These are phyloP conservation scores for Aplysina aerophoba DNA, from an alignment of 37 sponge, comb jelly and placozoan genomes.

Conservation along the genomic window DNA sequence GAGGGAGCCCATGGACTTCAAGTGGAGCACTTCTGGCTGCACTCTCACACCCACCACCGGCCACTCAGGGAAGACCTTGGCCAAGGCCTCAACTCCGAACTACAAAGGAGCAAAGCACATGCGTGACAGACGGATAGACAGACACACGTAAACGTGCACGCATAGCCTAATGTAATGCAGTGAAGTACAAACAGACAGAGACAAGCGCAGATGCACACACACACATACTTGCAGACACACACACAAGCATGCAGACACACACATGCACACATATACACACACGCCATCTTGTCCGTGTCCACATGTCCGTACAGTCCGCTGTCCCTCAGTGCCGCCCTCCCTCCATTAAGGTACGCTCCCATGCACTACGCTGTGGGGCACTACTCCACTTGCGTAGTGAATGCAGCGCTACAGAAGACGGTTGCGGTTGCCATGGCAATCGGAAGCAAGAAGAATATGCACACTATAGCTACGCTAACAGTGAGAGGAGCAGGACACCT, in stretches of 20 bases:
- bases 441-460: too few species aligned
- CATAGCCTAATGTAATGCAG: background rate
- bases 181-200: too few species aligned
- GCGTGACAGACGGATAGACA: background rate
- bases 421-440: constrained; percentile 4
- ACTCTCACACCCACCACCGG: constrained; percentile 57
- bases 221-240: too few species aligned
- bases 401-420: constrained; percentile 34
- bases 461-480: too few species aligned
- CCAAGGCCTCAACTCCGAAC: constrained; percentile 64
- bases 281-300: too few species aligned
- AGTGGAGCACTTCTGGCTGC: constrained; percentile 57
- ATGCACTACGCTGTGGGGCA: constrained; percentile 54
- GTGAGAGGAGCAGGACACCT: too few species aligned
- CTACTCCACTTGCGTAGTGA: background rate
- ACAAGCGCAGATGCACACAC: too few species aligned
- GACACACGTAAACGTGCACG: background rate
- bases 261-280: background rate
- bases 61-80: constrained; percentile 61
- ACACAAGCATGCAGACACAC: too few species aligned
- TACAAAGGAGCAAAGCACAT: constrained; percentile 9
- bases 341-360: constrained; percentile 41
- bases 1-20: constrained; percentile 84
- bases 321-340: too few species aligned
- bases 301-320: background rate